A percentile compares a stretch with the other conserved stretches of the same genome.
Evolutionary conservation across 2,888 invertebrate species (phyloP).

Genomic region (Pollenia amentaria): DNA sequence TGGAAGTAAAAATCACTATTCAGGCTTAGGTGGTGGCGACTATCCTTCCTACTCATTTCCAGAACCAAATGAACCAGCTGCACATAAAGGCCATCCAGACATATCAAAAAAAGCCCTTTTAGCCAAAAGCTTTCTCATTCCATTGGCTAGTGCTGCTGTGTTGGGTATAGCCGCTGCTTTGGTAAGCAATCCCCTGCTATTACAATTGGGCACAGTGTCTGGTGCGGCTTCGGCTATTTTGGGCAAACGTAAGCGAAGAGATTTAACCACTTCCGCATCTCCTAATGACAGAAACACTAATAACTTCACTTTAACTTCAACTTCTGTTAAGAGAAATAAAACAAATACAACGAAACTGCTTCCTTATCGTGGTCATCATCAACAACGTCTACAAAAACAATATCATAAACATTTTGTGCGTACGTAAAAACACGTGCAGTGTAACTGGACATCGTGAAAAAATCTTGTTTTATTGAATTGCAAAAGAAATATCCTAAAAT

Average conservation of each 20-base stretch:
- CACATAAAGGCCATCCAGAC: conserved; percentile 79
- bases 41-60: conserved; percentile 78
- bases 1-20: conserved; percentile 77
- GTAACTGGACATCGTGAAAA: conserved; percentile 15
- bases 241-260: conserved; percentile 79
- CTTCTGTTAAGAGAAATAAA: conserved; percentile 16
- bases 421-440: conserved; percentile 48
- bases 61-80: conserved; percentile 72
- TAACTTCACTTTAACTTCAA: conserved; percentile 25
- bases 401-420: conserved; percentile 47
- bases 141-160: conserved; percentile 92
- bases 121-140: conserved; percentile 88
- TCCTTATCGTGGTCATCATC: conserved; percentile 75
- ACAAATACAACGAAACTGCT: conserved; percentile 27
- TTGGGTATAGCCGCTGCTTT: conserved; percentile 92
- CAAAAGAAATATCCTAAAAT: conserved; percentile 39
- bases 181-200: conserved; percentile 90
- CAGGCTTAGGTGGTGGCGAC: conserved; percentile 78
- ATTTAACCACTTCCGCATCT: conserved; percentile 34
- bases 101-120: conserved; percentile 81
- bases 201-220: conserved; percentile 91
- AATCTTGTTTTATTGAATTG: conserved; percentile 43
- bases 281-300: conserved; percentile 18
- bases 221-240: conserved; percentile 84
- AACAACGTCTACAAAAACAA: conserved; percentile 6